Conservation (phyloP, 2,888 invertebrate genomes). For the Scotopteryx bipunctaria region DNA sequence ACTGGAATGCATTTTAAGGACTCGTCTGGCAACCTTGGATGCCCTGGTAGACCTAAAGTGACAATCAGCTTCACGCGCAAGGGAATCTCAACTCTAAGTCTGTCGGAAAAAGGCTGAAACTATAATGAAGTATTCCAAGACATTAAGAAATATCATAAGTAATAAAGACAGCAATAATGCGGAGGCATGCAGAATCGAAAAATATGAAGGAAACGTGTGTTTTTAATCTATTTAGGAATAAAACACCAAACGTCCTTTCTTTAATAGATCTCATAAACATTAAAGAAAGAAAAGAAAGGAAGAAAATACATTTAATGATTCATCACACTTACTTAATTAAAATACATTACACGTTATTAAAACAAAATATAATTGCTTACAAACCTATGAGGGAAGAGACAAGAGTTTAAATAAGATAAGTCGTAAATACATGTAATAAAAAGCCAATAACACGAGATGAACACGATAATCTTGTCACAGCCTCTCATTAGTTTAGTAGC, state of each 20-base stretch:
- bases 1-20: conserved; percentile 34
- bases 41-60: conserved; percentile 28
- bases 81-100: conserved; percentile 12
- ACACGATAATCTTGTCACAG: conserved; percentile 33
- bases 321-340: no score
- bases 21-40: conserved; percentile 36
- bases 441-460: conserved; percentile 4
- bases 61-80: conserved; percentile 21
- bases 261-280: no score
- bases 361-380: no score
- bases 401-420: background rate
- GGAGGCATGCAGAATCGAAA: conserved; percentile 28
- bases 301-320: no score
- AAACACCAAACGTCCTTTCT: background rate
- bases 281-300: no score
- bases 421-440: background rate
- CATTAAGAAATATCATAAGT: conserved; percentile 31
- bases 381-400: no score
- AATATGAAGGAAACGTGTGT: conserved; percentile 6
- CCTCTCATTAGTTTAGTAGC: conserved; percentile 40
- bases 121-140: conserved; percentile 9
- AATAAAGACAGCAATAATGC: conserved; percentile 35
- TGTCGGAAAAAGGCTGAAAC: conserved; percentile 12
- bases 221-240: background rate
- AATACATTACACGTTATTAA: no score